Evolutionary conservation across 2,888 invertebrate genomes (phyloP).

Genomic region (Stenoptilia bipunctidactyla): DNA sequence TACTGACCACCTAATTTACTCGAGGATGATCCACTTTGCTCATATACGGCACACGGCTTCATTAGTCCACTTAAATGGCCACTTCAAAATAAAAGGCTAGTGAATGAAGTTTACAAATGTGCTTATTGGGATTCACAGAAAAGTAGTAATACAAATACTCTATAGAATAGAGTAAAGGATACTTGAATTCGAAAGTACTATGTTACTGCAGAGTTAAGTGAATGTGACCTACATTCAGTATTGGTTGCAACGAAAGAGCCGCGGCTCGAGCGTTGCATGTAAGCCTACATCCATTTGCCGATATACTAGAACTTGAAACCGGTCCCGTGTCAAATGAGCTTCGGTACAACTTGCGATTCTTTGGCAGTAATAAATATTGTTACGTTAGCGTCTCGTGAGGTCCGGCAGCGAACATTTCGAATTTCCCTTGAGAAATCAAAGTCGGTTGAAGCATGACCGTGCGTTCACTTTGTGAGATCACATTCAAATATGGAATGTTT

Average conservation of each 20-base stretch:
- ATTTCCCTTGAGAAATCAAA: not conserved
- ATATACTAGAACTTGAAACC: not conserved
- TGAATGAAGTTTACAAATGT: too few relatives aligned
- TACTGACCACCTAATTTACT: too few relatives aligned
- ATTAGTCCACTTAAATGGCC: too few relatives aligned
- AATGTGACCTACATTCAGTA: not conserved
- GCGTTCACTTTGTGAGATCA: not conserved
- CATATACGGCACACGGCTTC: too few relatives aligned
- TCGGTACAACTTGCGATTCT: not conserved
- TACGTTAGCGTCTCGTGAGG: not conserved
- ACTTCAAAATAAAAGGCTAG: too few relatives aligned
- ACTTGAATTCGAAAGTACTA: not conserved
- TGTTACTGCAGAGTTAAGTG: not conserved
- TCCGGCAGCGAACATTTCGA: not conserved
- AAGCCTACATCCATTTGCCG: not conserved
- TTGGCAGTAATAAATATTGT: constrained; percentile 1
- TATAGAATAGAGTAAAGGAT: too few relatives aligned
- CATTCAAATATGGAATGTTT: too few relatives aligned
- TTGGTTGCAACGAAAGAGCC: not conserved
- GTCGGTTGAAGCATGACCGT: not conserved
- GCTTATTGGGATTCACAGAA: too few relatives aligned
- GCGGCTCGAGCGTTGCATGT: not conserved
- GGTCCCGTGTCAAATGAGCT: not conserved
- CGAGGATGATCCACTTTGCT: too few relatives aligned
- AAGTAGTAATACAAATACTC: too few relatives aligned